phyloP scores from a whole-genome alignment of 2,888 invertebrate species.

The Phasia obesa region DNA sequence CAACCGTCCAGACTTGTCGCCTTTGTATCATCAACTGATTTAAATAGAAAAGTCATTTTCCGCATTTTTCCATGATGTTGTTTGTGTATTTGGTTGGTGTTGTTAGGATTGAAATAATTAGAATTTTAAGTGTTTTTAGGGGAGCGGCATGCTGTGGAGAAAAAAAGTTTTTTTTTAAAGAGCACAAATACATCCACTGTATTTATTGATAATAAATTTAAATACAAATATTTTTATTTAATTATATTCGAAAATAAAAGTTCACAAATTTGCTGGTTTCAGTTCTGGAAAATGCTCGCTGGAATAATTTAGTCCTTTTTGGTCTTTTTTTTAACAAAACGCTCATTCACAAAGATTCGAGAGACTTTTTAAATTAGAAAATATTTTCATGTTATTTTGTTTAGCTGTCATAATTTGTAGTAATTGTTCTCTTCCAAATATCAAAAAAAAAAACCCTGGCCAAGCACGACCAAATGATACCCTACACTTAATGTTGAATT shows the following conservation, averaged over 20 bases:
- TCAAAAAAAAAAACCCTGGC: neutral
- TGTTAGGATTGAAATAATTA: constrained; percentile 44
- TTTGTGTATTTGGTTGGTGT: constrained; percentile 27
- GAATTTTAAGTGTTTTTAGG: constrained; percentile 57
- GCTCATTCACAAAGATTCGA: neutral
- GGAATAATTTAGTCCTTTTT: too few species aligned
- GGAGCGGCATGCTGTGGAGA: neutral
- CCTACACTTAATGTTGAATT: neutral
- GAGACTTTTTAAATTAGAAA: neutral
- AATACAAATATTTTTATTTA: too few species aligned
- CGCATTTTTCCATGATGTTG: constrained; percentile 58
- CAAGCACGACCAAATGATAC: neutral
- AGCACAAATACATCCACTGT: neutral
- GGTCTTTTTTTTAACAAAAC: neutral
- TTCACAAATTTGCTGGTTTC: too few species aligned
- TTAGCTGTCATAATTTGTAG: too few species aligned
- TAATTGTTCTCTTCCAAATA: too few species aligned
- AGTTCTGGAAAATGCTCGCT: too few species aligned
- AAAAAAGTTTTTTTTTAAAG: neutral
- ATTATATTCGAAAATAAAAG: too few species aligned
- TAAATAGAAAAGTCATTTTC: constrained; percentile 57
- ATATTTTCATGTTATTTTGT: too few species aligned
- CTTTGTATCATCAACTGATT: constrained; percentile 65
- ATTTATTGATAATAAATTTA: too few species aligned
- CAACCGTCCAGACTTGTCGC: constrained; percentile 67